Evolutionary conservation across 2,888 invertebrate species (phyloP), one percentile per base, ranked within the genome.

Genomic region (Aspidapion aeneum): DNA sequence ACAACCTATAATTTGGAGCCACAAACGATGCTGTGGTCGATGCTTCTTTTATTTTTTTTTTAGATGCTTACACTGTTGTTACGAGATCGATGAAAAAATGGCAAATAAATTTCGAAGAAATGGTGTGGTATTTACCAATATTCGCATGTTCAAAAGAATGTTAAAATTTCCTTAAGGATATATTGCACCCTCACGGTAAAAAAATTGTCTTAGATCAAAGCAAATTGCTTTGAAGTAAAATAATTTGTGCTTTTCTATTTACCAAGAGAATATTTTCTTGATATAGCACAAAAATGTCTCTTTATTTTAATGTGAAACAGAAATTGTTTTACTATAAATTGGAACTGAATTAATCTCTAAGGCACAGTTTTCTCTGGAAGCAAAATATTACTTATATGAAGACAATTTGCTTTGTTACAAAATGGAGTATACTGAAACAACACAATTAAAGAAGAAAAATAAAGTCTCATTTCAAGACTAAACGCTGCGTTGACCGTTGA

Each of bases 1-100:
- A 66, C 65, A 66, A 63, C 65, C 65, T 66, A 66, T 66, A 66
- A 66, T 66, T 66, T 66, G 63, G 65, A 18, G 12, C 35, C 35
- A 35, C 35, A 35, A 35, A 35, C 54, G 17, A 57, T 55, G 49
- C 62, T 60, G 54, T 50, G 19, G 54, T 55, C 65, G 55, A 55
- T 59, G 55, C 56, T 18, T 61, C 60, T 64, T 62, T 62, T 55
- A 58, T 60, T 65, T 65, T 65, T 65, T 63, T 62, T 60, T 62
- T 61, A 60, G 62, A 60, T 64, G 61, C 60, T 61, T 62, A 57
- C 60, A 62, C 55, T 57, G 61, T 59, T 55, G 20, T 5, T 7
- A 3, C 18, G 18, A 49, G 57, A 62, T 19, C 56, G 12, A 22
- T 55, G 35, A 35, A 35, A 35, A 35, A 12, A n/a, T n/a, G n/a